Evolutionary conservation across 2,113 vertebrate genomes (phyloP), one percentile per base, ranked within the genome.

Genomic region (Nycticorax nycticorax): DNA sequence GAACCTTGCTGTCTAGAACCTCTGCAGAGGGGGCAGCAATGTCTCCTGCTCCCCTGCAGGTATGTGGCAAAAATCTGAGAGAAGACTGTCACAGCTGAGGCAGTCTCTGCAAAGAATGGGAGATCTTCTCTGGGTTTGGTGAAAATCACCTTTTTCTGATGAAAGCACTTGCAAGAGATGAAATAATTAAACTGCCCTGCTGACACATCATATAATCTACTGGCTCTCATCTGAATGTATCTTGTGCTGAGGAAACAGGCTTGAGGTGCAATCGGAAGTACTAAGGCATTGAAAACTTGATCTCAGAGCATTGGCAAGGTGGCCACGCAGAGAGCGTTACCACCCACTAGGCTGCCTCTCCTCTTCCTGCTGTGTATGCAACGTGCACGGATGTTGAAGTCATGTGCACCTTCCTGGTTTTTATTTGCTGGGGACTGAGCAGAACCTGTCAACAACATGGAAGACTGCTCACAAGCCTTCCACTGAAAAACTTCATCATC

Each of bases 151-250:
- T 12, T 80, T 78, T 14, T n/a, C 47, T 53, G 35, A 59, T 28
- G 14, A 74, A 74, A 41, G 17, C 9, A 45, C 30, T 91, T 91
- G 20, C 5, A 50, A 89, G 47, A 59, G 8, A 33, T 50, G 6
- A 75, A 71, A n/a, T 17, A 73, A 50, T 20, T 10, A 50, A 55
- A 56, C 7, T 53, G 33, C 19, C 24, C 47, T 57, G 14, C 23
- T 69, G 33, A n/a, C 6, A 18, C 0, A 0, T 22, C 27, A 26
- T 22, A 33, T 18, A 20, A 57, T 27, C 27, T 67, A 30, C 27
- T n/a, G n/a, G 8, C 21, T 85, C n/a, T 39, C 2, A 3, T 52
- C 23, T 56, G 56, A 75, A 78, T 30, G 20, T 0, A 5, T 10
- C 14, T 59, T 55, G 18, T 60, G 26, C 37, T 60, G 23, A 59